Conservation (phyloP, 2,888 invertebrate species). For the Epicampocera succincta region DNA sequence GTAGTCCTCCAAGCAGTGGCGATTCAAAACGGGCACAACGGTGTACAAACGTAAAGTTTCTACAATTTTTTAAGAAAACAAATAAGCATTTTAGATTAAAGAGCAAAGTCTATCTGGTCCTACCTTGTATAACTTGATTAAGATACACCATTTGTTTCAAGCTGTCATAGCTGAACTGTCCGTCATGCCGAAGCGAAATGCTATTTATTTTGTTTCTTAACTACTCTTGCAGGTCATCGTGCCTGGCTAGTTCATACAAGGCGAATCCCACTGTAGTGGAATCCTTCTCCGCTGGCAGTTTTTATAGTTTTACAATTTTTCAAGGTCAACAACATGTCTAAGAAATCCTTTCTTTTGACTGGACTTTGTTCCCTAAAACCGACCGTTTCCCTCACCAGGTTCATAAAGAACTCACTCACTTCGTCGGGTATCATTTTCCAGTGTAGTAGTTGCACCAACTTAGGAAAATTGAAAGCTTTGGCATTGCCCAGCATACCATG, state of each 20-base stretch:
- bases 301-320: conserved; percentile 74
- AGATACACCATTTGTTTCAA: conserved; percentile 76
- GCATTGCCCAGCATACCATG: conserved; percentile 33
- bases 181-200: conserved; percentile 69
- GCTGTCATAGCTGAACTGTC: conserved; percentile 76
- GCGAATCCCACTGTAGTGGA: conserved; percentile 82
- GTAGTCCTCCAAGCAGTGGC: conserved; percentile 83
- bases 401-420: conserved; percentile 73
- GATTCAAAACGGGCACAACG: conserved; percentile 82
- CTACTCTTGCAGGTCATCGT: conserved; percentile 81
- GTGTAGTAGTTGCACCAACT: conserved; percentile 62
- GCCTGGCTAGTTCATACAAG: conserved; percentile 82
- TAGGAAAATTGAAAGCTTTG: conserved; percentile 68
- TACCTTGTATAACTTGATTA: conserved; percentile 73
- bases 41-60: conserved; percentile 84
- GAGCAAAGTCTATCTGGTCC: too few relatives aligned
- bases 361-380: conserved; percentile 76
- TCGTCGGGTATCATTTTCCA: conserved; percentile 61
- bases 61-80: conserved; percentile 71
- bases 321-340: conserved; percentile 81
- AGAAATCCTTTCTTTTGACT: conserved; percentile 81
- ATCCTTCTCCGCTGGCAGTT: conserved; percentile 71
- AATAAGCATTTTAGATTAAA: neutral
- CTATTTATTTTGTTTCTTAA: conserved; percentile 81
- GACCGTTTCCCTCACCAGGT: conserved; percentile 80